Percentiles rank a stretch among this genome's conserved stretches.
phyloP scores from a whole-genome alignment of 2,113 vertebrate genomes.

The cattle (Bos taurus) region ARS-UCD2.0 NC_037337.1:64578001-64578500 shows the following conservation, averaged over 20 bases:
- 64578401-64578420: conserved; percentile 67
- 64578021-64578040: background rate
- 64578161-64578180: conserved; percentile 26
- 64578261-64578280: conserved; percentile 45
- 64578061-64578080: background rate
- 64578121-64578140: background rate
- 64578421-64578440: conserved; percentile 68
- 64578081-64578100: background rate
- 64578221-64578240: background rate
- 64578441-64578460: conserved; percentile 47
- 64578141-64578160: background rate
- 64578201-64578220: conserved; percentile 31
- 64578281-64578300: conserved; percentile 57
- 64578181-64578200: background rate
- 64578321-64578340: conserved; percentile 75
- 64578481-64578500: conserved; percentile 2
- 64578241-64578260: conserved; percentile 42
- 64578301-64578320: conserved; percentile 62
- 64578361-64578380: conserved; percentile 62
- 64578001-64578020: conserved; percentile 26
- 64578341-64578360: conserved; percentile 74
- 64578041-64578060: background rate
- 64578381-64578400: conserved; percentile 58
- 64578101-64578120: background rate
- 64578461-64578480: conserved; percentile 54